These are phyloP conservation scores for Rhingia campestris DNA, from an alignment of 2,888 invertebrate species.

Conservation along the genomic window DNA sequence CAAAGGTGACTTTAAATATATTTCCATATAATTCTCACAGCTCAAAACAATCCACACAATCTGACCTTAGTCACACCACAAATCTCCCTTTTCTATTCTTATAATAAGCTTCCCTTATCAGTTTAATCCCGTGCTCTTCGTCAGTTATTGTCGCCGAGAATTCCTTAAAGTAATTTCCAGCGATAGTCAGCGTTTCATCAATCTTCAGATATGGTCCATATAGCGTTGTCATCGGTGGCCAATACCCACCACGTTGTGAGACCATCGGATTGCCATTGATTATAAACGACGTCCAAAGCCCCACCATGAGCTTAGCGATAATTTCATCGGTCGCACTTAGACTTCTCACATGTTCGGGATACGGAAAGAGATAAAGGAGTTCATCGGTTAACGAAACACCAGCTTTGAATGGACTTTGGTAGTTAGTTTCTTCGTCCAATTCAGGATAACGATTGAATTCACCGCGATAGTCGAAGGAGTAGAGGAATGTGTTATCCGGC, in stretches of 20 bases:
- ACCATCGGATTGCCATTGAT: conserved; percentile 78
- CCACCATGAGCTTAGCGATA: conserved; percentile 83
- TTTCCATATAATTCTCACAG: too few species aligned
- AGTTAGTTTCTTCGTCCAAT: conserved; percentile 79
- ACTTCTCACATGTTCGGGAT: conserved; percentile 78
- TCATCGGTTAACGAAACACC: conserved; percentile 86
- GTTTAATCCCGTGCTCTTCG: conserved; percentile 38
- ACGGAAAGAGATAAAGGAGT: conserved; percentile 84
- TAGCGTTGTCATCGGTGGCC: conserved; percentile 80
- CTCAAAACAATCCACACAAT: too few species aligned
- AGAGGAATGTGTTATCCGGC: conserved; percentile 82
- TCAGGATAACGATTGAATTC: conserved; percentile 81
- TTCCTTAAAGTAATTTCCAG: conserved; percentile 80
- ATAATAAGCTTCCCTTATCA: conserved; percentile 80
- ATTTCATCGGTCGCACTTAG: conserved; percentile 45
- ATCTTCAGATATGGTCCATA: conserved; percentile 82
- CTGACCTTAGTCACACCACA: too few species aligned
- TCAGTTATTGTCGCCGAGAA: conserved; percentile 79
- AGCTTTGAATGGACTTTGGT: conserved; percentile 82
- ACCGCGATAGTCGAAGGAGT: conserved; percentile 84
- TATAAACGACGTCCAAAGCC: conserved; percentile 82
- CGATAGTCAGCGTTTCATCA: conserved; percentile 77
- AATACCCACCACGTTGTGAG: conserved; percentile 75
- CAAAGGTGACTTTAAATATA: too few species aligned
- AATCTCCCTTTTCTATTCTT: conserved; percentile 57